phyloP scores from a whole-genome alignment of 2,797 vertebrate genomes.

The Merluccius polli region DNA sequence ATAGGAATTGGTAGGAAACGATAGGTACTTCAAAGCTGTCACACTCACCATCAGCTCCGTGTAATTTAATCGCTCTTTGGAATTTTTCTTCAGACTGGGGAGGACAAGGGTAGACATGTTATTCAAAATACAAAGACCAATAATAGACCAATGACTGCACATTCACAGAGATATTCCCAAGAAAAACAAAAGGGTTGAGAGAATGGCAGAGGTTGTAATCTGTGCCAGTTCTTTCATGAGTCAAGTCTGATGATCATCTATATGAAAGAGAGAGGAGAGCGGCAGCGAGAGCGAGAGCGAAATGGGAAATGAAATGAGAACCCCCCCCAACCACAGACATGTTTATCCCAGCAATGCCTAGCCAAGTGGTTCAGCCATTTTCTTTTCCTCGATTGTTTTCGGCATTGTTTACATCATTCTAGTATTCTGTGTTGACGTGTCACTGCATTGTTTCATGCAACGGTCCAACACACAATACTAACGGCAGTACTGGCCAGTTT shows the following conservation, averaged over 20 bases:
- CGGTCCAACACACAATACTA: too few species aligned
- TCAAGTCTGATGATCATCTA: not conserved
- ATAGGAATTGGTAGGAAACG: not conserved
- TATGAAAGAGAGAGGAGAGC: too few species aligned
- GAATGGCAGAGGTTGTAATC: not conserved
- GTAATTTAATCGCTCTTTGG: slow-evolving; percentile 94
- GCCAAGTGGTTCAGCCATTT: too few species aligned
- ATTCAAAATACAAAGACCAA: not conserved
- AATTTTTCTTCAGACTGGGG: slow-evolving; percentile 97
- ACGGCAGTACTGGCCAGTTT: too few species aligned
- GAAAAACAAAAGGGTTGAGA: not conserved
- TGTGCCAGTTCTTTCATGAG: not conserved
- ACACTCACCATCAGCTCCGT: slow-evolving; percentile 94
- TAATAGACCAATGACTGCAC: not conserved
- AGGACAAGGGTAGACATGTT: not conserved
- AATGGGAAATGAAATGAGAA: too few species aligned
- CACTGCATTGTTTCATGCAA: too few species aligned
- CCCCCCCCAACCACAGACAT: too few species aligned
- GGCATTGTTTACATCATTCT: too few species aligned
- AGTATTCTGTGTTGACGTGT: too few species aligned
- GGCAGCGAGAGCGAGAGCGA: too few species aligned
- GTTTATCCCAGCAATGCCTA: too few species aligned
- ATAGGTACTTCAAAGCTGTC: not conserved
- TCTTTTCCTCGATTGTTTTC: too few species aligned
- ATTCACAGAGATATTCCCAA: not conserved